A percentile compares a stretch with the other conserved stretches of the same genome.
Evolutionary conservation across 2,113 vertebrate genomes (phyloP).

Genomic region (Amphilophus citrinellus): DNA sequence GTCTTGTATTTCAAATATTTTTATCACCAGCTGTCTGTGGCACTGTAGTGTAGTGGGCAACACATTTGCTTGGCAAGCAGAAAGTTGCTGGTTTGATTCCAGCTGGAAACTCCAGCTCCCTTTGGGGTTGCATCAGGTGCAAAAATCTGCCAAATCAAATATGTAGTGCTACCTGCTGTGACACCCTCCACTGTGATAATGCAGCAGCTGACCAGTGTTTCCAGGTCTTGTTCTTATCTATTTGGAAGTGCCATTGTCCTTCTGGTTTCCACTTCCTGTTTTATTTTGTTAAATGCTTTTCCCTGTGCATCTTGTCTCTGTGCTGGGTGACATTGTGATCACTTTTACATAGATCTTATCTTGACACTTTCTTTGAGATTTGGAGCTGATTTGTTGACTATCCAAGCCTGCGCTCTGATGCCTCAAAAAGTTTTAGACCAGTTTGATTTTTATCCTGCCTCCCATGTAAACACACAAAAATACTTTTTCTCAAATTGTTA

Average conservation of each 20-base stretch:
- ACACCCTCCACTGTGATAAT: too few relatives aligned
- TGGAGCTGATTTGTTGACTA: background rate
- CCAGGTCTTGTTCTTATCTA: background rate
- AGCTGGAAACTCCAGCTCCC: too few relatives aligned
- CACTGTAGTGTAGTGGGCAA: too few relatives aligned
- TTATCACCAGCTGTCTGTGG: background rate
- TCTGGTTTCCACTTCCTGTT: background rate
- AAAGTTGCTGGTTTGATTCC: too few relatives aligned
- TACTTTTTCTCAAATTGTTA: background rate
- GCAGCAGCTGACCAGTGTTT: background rate
- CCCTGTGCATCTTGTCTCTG: too few relatives aligned
- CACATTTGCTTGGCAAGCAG: too few relatives aligned
- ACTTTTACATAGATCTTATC: background rate
- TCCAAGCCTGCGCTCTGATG: background rate
- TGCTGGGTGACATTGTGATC: background rate
- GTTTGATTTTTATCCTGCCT: too few relatives aligned
- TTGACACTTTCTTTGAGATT: background rate
- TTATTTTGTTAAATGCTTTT: background rate
- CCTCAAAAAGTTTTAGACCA: background rate
- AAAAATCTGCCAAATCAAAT: too few relatives aligned
- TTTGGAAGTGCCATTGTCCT: background rate
- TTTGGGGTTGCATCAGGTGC: too few relatives aligned
- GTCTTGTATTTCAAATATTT: background rate
- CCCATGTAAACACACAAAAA: fast-evolving
- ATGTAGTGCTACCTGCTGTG: too few relatives aligned